These are phyloP conservation scores for Stomatorhinus ivindoensis DNA, from an alignment of 2,113 vertebrate genomes.

Conservation along the genomic window DNA sequence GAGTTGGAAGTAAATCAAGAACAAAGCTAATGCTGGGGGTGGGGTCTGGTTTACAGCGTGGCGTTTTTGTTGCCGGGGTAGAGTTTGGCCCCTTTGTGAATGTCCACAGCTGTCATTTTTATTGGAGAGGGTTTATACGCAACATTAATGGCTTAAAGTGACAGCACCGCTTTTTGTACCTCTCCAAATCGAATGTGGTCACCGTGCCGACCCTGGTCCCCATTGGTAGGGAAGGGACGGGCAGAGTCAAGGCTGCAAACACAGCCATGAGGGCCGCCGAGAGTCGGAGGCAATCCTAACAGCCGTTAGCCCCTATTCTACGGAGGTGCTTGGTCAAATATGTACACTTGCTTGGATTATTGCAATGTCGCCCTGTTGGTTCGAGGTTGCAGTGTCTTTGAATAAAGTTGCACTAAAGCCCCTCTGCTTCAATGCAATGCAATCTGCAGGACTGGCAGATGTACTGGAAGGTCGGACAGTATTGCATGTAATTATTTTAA, in stretches of 20 bases:
- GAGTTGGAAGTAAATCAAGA: constrained; percentile 54
- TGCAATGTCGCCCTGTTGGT: neutral
- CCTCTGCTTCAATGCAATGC: neutral
- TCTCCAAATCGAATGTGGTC: neutral
- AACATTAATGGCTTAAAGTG: constrained; percentile 66
- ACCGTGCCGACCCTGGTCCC: neutral
- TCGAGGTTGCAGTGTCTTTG: neutral
- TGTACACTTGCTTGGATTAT: neutral
- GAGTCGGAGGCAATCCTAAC: neutral
- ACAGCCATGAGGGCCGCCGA: neutral
- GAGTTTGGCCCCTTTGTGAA: constrained; percentile 55
- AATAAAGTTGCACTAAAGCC: neutral
- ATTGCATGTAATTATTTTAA: neutral
- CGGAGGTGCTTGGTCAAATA: neutral
- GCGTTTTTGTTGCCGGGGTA: constrained; percentile 60
- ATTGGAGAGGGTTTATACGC: constrained; percentile 60
- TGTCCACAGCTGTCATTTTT: constrained; percentile 69
- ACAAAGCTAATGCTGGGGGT: constrained; percentile 54
- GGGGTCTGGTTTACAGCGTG: constrained; percentile 56
- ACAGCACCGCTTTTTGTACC: constrained; percentile 37
- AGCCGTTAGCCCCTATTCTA: neutral
- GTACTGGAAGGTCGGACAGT: neutral
- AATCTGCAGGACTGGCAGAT: neutral
- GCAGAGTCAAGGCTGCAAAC: neutral
- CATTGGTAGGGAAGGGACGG: neutral